Evolutionary conservation across 2,797 vertebrate species (phyloP).

Genomic region (Lutjanus argentimaculatus): DNA sequence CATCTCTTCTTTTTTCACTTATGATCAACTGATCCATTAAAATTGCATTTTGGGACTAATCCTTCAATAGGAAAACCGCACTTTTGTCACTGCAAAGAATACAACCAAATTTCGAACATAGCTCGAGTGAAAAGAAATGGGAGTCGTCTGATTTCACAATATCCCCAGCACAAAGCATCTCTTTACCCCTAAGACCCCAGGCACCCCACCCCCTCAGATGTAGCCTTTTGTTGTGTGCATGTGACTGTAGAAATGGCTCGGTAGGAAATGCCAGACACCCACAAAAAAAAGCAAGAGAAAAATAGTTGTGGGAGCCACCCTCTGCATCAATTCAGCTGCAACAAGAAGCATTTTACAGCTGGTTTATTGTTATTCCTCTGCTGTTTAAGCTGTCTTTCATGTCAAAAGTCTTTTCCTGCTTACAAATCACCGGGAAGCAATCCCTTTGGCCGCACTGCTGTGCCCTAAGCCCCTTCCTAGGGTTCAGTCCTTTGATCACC

Average conservation of each 20-base stretch:
- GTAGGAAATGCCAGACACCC: constrained; percentile 87
- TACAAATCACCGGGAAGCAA: constrained; percentile 92
- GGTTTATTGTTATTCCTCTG: constrained; percentile 91
- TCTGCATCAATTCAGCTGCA: constrained; percentile 89
- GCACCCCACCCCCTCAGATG: constrained; percentile 87
- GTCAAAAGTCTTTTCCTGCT: constrained; percentile 96
- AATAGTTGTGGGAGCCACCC: constrained; percentile 81
- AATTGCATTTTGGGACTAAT: constrained; percentile 75
- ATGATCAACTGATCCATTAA: constrained; percentile 74
- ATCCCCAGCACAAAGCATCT: constrained; percentile 76
- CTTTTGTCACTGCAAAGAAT: constrained; percentile 78
- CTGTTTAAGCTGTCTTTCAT: constrained; percentile 93
- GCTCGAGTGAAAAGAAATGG: constrained; percentile 75
- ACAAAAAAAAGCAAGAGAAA: constrained; percentile 80
- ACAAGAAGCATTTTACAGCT: constrained; percentile 91
- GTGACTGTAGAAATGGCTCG: constrained; percentile 90
- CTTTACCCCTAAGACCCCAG: constrained; percentile 82
- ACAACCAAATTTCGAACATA: constrained; percentile 74
- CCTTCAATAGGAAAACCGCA: constrained; percentile 67
- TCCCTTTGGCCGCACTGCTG: constrained; percentile 86
- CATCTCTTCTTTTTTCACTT: constrained; percentile 31
- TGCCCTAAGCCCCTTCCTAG: constrained; percentile 87
- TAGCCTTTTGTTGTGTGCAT: constrained; percentile 89
- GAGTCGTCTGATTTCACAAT: constrained; percentile 83
- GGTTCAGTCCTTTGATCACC: constrained; percentile 91